phyloP scores from a whole-genome alignment of 1,140 invertebrate genomes.

The Bombus pyrosoma region DNA sequence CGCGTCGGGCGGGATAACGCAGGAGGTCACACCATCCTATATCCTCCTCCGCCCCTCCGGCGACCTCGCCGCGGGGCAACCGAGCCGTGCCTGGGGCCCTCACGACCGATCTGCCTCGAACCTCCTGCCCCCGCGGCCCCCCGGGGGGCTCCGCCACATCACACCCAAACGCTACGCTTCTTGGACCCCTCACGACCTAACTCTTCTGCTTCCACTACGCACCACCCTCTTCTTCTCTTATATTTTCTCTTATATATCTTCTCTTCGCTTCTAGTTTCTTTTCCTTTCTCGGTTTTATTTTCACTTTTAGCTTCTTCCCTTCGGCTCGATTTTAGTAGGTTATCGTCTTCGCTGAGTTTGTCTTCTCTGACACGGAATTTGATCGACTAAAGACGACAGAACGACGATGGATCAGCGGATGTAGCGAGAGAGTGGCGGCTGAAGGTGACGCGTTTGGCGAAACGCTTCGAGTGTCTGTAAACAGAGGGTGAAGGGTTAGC shows the following conservation, averaged over 20 bases:
- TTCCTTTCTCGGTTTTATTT: not conserved
- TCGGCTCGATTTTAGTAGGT: not conserved
- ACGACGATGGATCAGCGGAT: conserved; percentile 9
- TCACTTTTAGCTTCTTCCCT: not conserved
- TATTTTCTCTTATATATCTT: no score
- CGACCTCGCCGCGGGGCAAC: conserved; percentile 71
- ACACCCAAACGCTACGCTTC: conserved; percentile 73
- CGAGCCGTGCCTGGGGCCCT: conserved; percentile 75
- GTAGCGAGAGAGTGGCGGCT: conserved; percentile 13
- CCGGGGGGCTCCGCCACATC: conserved; percentile 79
- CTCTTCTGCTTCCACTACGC: conserved; percentile 50
- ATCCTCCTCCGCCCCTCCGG: conserved; percentile 76
- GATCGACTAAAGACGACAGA: not conserved
- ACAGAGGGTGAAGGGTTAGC: not conserved
- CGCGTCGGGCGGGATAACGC: conserved; percentile 77
- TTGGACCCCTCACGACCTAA: conserved; percentile 69
- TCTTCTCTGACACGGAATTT: not conserved
- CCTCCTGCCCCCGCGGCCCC: conserved; percentile 74
- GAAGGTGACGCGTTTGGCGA: not conserved
- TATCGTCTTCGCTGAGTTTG: not conserved
- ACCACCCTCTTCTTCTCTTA: not conserved
- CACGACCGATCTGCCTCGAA: conserved; percentile 74
- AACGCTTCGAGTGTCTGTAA: conserved; percentile 36
- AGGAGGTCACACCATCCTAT: conserved; percentile 80
- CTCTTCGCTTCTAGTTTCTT: not conserved